These are phyloP conservation scores for Selene dorsalis DNA, from an alignment of 2,797 vertebrate genomes.

Conservation along the genomic window DNA sequence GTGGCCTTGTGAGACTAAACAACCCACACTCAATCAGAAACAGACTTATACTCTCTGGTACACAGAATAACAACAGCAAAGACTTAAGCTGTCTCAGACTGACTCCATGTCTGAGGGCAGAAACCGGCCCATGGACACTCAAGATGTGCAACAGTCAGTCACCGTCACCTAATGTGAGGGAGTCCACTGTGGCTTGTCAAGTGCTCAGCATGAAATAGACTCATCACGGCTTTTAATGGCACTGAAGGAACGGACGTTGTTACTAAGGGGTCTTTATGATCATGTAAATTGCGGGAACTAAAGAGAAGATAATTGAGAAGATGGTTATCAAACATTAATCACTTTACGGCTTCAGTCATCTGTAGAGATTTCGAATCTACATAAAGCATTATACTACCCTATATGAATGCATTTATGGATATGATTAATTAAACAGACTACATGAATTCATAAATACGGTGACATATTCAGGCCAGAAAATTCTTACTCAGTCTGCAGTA, in stretches of 20 bases:
- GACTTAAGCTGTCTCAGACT: not conserved
- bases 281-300: slow-evolving; percentile 25
- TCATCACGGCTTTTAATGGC: not conserved
- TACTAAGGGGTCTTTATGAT: slow-evolving; percentile 10
- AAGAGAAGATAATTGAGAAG: slow-evolving; percentile 12
- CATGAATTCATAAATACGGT: slow-evolving; percentile 35
- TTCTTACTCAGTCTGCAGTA: slow-evolving; percentile 44
- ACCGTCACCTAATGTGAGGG: slow-evolving; percentile 22
- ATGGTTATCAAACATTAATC: slow-evolving; percentile 23
- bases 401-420: slow-evolving; percentile 31
- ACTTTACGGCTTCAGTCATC: slow-evolving; percentile 15
- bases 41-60: slow-evolving; percentile 23
- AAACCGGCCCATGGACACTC: not conserved
- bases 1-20: slow-evolving; percentile 37
- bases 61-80: slow-evolving; percentile 28
- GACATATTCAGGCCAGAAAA: slow-evolving; percentile 68
- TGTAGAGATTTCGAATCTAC: slow-evolving; percentile 11
- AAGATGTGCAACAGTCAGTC: slow-evolving; percentile 19
- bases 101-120: slow-evolving; percentile 12
- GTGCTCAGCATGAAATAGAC: slow-evolving; percentile 4
- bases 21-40: slow-evolving; percentile 42
- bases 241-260: slow-evolving; percentile 3
- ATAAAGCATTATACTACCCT: slow-evolving; percentile 1
- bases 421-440: slow-evolving; percentile 19
- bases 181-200: not conserved